Conservation (phyloP, 2,797 vertebrate genomes). For the Peromyscus attwateri region DNA sequence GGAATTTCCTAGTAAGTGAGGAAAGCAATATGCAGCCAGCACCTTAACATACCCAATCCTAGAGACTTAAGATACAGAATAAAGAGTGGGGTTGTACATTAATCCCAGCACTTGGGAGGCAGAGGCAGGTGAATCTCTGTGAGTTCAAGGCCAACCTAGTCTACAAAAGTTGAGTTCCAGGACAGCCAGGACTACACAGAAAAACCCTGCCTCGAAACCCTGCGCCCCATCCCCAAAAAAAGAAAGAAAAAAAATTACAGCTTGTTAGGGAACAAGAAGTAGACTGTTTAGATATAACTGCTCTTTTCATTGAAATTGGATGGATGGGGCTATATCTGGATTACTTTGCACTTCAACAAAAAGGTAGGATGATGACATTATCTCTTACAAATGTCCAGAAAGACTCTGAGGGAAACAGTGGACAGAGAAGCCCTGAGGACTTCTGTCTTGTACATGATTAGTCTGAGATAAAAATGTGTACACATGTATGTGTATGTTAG, state of each 20-base stretch:
- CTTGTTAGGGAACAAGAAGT: conserved; percentile 17
- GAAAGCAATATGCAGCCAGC: conserved; percentile 38
- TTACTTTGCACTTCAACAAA: not conserved
- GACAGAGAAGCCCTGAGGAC: conserved; percentile 8
- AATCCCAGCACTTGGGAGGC: no score
- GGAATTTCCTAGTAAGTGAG: conserved; percentile 61
- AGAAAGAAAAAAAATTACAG: conserved; percentile 59
- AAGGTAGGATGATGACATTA: conserved; percentile 40
- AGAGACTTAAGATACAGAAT: not conserved
- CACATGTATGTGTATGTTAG: not conserved
- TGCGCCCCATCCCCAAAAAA: no score
- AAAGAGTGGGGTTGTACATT: not conserved
- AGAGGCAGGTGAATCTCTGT: no score
- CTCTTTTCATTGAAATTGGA: conserved; percentile 22
- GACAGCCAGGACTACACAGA: no score
- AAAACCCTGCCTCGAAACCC: no score
- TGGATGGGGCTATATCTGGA: not conserved
- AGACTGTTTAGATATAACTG: not conserved
- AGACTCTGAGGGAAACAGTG: not conserved
- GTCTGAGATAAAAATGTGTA: not conserved
- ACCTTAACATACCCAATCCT: conserved; percentile 29
- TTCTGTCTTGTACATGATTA: not conserved
- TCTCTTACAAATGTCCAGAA: conserved; percentile 35
- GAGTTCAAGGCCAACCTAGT: no score
- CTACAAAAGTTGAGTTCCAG: no score